Base-by-base conservation (phyloP, 2,113 vertebrate genomes). In the Corythornis cristatus region DNA sequence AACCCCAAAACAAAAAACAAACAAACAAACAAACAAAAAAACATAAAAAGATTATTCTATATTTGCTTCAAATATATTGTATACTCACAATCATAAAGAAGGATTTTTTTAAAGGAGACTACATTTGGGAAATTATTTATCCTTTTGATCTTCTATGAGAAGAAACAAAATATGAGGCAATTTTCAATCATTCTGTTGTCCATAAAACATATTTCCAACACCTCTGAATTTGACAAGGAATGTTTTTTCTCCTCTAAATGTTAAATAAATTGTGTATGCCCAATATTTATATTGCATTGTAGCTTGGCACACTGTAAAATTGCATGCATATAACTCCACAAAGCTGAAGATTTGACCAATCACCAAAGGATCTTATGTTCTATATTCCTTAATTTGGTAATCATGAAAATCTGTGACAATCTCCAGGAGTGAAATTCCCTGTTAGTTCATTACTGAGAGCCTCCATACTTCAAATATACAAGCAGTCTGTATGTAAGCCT, bases 61-160 rank as follows among this genome's bases (percentile, higher is more conserved):
- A 62, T 62, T 33, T 68, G 0, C 23, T 64, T 31, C n/a, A 88
- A 65, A 50, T 65, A 17, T 16, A 57, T 3, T 12, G 1, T 4
- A 40, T 54, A 33, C 43, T 87, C 45, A 58, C 40, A 54, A 26
- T 23, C 53, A 11, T 14, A 51, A 67, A 25, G 1, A 57, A 42
- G 9, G 13, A 3, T 5, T 73, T 86, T 74, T 37, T 61, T 40
- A 75, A 70, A 65, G 26, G 9, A 65, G 2, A 51, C 25, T 37
- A 72, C 4, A 42, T 35, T 48, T 58, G 8, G 2, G 9, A 64
- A 83, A 61, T 3, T 20, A 17, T 3, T 25, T 68, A 7, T n/a
- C 1, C 0, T 68, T 72, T 68, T 76, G 8, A 16, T 23, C 2
- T 5, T 28, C 4, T 1, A 22, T 2, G 0, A 6, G 73, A 78